Percentiles rank a stretch among this genome's conserved stretches.
These are phyloP conservation scores for Meteorus cinctellus DNA, from an alignment of 2,888 invertebrate species.

Conservation along the genomic window DNA sequence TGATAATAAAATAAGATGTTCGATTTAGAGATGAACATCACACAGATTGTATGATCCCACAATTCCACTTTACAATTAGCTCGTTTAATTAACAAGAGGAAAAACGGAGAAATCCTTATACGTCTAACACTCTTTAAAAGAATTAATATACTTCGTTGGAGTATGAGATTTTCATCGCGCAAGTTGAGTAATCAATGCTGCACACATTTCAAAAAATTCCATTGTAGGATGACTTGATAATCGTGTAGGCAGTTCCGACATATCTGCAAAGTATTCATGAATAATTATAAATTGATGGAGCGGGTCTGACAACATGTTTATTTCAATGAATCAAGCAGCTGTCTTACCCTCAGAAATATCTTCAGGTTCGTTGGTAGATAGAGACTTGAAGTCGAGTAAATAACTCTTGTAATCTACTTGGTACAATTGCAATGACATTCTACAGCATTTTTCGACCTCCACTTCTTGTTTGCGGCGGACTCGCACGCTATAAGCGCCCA, in stretches of 20 bases:
- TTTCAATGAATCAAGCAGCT: neutral
- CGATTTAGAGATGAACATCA: neutral
- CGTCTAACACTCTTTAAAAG: neutral
- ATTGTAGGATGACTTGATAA: slow-evolving; percentile 92
- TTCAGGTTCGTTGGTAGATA: slow-evolving; percentile 84
- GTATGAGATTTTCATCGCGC: slow-evolving; percentile 81
- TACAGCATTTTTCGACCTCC: slow-evolving; percentile 85
- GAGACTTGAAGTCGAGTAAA: slow-evolving; percentile 96
- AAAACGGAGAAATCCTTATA: neutral
- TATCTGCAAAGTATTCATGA: slow-evolving; percentile 58
- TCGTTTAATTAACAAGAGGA: neutral
- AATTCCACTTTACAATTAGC: neutral
- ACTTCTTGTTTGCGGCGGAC: slow-evolving; percentile 92
- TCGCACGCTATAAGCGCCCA: slow-evolving; percentile 96
- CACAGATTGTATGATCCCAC: neutral
- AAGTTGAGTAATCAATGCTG: slow-evolving; percentile 96
- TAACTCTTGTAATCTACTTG: slow-evolving; percentile 99
- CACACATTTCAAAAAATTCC: slow-evolving; percentile 99
- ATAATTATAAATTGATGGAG: no score
- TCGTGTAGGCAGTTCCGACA: slow-evolving; percentile 63
- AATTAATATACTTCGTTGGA: neutral
- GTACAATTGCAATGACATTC: slow-evolving; percentile 99
- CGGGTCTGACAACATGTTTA: neutral
- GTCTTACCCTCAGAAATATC: slow-evolving; percentile 68
- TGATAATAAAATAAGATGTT: neutral